These are phyloP conservation scores for Discoglossus pictus DNA, from an alignment of 2,797 vertebrate species.

Conservation along the genomic window DNA sequence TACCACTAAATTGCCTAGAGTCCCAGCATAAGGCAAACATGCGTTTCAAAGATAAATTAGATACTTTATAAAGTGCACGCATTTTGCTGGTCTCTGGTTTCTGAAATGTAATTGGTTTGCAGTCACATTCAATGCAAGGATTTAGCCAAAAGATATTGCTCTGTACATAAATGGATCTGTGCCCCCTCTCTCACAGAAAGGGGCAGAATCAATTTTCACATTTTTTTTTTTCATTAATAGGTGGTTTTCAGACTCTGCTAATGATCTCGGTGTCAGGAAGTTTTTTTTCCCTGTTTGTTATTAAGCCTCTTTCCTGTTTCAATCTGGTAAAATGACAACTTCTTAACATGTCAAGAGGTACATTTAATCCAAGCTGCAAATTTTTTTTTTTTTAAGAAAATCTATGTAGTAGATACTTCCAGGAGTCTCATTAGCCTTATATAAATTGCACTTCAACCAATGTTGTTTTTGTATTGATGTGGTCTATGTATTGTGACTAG, in stretches of 20 bases:
- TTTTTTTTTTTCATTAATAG: slow-evolving; percentile 41
- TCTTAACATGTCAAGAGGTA: slow-evolving; percentile 21
- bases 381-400: slow-evolving; percentile 4
- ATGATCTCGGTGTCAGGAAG: slow-evolving; percentile 25
- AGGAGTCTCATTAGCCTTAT: slow-evolving; percentile 9
- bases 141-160: slow-evolving; percentile 41
- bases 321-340: slow-evolving; percentile 15
- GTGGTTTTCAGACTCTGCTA: slow-evolving; percentile 20
- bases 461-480: too few relatives aligned
- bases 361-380: slow-evolving; percentile 27
- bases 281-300: slow-evolving; percentile 2
- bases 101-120: slow-evolving; percentile 53
- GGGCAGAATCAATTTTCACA: slow-evolving; percentile 28
- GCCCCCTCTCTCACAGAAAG: slow-evolving; percentile 13
- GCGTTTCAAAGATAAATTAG: slow-evolving; percentile 52
- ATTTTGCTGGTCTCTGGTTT: slow-evolving; percentile 51
- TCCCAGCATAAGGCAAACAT: slow-evolving; percentile 45
- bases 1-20: slow-evolving; percentile 47
- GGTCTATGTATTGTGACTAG: too few relatives aligned
- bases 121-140: slow-evolving; percentile 48
- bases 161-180: slow-evolving; percentile 22
- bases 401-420: slow-evolving; percentile 3
- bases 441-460: too few relatives aligned
- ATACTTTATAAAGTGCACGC: slow-evolving; percentile 44
- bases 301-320: slow-evolving; percentile 13